Base-by-base conservation (phyloP, 2,113 vertebrate species). In the Spea multiplicata region DNA sequence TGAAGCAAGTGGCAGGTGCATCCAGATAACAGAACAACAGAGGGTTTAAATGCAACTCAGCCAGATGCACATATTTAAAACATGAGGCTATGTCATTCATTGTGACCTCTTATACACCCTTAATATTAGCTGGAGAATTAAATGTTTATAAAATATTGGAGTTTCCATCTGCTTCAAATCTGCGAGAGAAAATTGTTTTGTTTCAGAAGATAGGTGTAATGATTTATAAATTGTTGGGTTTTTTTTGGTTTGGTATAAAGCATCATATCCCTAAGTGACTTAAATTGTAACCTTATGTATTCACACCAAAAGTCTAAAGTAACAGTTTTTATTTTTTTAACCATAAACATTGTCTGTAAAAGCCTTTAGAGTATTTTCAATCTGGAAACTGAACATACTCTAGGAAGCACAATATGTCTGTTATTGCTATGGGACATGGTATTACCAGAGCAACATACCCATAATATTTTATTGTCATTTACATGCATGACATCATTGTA, bases 161-260 rank as follows among this genome's bases (percentile, higher is more conserved):
- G 49, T 8, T 64, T 78, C 71, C 76, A 78, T 78, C 68, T 71
- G 68, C 62, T 78, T 71, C 71, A 44, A n/a, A 71, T 71, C 47
- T n/a, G 3, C 5, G 9, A 46, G 45, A 59, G 59, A 74, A 66
- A 78, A 65, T 9, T 72, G 76, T 78, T 78, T 72, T 30, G 45
- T 76, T 71, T 71, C 47, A 71, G 59, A 44, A 78, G 68, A 78
- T 78, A 71, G 68, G 68, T 71, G 76, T 78, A 78, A 78, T 78
- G 68, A 78, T 71, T 78, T 78, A 64, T 71, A 50, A 46, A 78
- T 78, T 78, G 76, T 78, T 53, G 50, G 6, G 50, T 53, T 53
- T 53, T 59, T 78, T 71, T 78, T 71, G 47, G 70, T 78, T 78
- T 72, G 71, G 47, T 65, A 53, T 70, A 64, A 64, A 65, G 46